These are phyloP conservation scores for Cyrtodaria siliqua DNA, from an alignment of 2,888 invertebrate species.

Conservation along the genomic window DNA sequence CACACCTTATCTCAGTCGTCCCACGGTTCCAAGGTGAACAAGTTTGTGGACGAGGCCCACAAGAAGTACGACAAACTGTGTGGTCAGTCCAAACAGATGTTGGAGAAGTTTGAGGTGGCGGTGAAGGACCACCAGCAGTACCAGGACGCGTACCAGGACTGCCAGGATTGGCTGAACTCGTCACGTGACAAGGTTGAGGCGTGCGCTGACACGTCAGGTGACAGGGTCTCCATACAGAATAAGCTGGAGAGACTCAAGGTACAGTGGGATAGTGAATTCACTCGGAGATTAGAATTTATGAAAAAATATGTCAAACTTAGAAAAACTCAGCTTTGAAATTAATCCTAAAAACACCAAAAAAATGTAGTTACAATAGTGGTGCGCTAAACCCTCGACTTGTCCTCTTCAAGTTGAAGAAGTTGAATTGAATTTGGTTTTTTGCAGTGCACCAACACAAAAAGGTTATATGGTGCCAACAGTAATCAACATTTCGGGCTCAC, in stretches of 20 bases:
- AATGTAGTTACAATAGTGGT: too few relatives aligned
- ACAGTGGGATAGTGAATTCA: constrained; percentile 86
- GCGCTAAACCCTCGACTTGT: too few relatives aligned
- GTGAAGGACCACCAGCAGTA: constrained; percentile 94
- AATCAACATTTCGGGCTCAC: too few relatives aligned
- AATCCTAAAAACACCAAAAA: too few relatives aligned
- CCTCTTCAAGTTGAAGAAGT: too few relatives aligned
- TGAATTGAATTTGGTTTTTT: too few relatives aligned
- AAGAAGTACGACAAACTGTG: constrained; percentile 79
- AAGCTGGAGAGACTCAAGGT: constrained; percentile 84
- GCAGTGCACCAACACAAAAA: too few relatives aligned
- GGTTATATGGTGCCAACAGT: too few relatives aligned
- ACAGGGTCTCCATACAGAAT: constrained; percentile 88
- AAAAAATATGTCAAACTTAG: too few relatives aligned
- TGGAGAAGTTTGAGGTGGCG: constrained; percentile 93
- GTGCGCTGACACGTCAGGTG: constrained; percentile 88
- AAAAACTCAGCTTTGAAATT: too few relatives aligned
- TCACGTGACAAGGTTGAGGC: constrained; percentile 79
- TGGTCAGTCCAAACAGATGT: constrained; percentile 88
- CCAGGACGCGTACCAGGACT: constrained; percentile 91
- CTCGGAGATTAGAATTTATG: too few relatives aligned
- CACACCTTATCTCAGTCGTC: constrained; percentile 88
- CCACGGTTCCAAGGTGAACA: constrained; percentile 77
- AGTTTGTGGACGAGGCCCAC: constrained; percentile 79
- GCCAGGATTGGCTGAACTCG: constrained; percentile 92